Conservation (phyloP, 2,797 vertebrate species). For the Peromyscus melanophrys region DNA sequence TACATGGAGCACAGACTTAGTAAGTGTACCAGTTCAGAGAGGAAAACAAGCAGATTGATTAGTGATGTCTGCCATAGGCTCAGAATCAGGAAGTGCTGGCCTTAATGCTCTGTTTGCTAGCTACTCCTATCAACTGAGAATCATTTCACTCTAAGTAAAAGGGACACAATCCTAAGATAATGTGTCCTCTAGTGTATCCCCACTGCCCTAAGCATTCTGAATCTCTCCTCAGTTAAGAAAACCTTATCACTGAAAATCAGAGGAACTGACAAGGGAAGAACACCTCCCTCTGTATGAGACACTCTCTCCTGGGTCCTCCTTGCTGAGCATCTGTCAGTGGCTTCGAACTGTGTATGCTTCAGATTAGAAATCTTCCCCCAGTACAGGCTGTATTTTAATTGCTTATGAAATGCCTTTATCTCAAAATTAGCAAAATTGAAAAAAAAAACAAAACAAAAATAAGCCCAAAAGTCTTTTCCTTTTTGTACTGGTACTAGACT, state of each 20-base stretch:
- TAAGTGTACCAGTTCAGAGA: not conserved
- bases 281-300: not conserved
- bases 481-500: not conserved
- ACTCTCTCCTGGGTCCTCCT: not conserved
- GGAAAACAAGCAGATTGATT: not conserved
- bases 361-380: not conserved
- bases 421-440: not conserved
- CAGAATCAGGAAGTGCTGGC: not conserved
- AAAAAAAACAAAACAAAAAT: not conserved
- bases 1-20: not conserved
- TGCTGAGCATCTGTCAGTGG: not conserved
- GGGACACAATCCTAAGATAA: not conserved
- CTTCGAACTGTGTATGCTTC: not conserved
- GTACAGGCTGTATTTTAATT: not conserved
- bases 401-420: slow-evolving; percentile 22
- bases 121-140: not conserved
- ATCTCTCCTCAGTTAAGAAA: not conserved
- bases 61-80: not conserved
- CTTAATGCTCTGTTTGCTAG: not conserved
- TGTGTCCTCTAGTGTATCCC: not conserved
- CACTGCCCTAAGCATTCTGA: not conserved
- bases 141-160: slow-evolving; percentile 36
- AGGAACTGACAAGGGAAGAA: not conserved
- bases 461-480: not conserved
- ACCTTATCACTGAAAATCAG: not conserved